Evolutionary conservation across 37 sponge, comb jelly and placozoan genomes (phyloP).

Genomic region (Bolinopsis microptera): DNA sequence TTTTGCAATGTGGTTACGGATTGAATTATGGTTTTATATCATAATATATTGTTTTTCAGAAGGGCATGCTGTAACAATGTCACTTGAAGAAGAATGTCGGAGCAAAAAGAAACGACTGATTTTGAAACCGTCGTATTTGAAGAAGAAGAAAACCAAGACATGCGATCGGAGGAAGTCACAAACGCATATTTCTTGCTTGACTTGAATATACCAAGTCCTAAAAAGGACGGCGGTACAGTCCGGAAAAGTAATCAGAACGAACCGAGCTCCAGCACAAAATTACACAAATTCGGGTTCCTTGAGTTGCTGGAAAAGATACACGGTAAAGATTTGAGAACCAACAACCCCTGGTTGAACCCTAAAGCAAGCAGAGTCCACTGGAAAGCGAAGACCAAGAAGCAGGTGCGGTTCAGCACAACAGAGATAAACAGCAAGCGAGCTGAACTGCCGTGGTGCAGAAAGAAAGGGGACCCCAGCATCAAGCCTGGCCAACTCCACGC

Average conservation of each 20-base stretch:
- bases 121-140: too few species aligned
- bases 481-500: conserved; percentile 39
- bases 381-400: neutral
- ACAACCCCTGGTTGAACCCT: conserved; percentile 47
- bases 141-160: neutral
- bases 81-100: neutral
- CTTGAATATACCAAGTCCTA: neutral
- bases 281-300: conserved; percentile 19
- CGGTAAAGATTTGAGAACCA: neutral
- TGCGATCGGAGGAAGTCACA: neutral
- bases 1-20: neutral
- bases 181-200: conserved; percentile 18
- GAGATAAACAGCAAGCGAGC: neutral
- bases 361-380: neutral
- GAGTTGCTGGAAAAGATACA: neutral
- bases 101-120: neutral
- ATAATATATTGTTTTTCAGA: neutral
- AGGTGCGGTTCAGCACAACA: conserved; percentile 10
- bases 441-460: neutral
- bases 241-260: neutral
- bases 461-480: neutral
- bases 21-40: neutral
- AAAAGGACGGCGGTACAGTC: neutral
- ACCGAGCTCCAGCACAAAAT: neutral
- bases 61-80: neutral